Base-by-base conservation (phyloP, 2,888 invertebrate species). In the Drosophila mimetica region DNA sequence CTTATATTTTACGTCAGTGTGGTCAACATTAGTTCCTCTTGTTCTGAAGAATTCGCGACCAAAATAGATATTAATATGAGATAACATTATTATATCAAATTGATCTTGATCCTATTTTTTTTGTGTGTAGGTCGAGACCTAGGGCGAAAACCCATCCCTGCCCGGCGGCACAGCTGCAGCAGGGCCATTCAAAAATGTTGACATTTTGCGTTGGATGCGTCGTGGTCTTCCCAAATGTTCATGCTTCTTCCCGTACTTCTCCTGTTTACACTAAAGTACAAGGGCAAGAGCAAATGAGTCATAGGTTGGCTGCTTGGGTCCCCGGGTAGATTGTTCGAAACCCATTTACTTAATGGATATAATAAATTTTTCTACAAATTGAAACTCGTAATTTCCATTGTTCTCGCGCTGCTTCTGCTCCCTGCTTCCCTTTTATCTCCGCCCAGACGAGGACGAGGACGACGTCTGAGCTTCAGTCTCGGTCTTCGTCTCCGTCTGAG, bases 331-430 rank as follows among this genome's bases (percentile, higher is more conserved):
- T 82, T 85, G 85, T 84, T 84, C 73, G 85, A 89, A 89, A 89
- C 86, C 90, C 90, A 91, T 91, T 91, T 91, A 86, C 87, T 89
- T 91, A 91, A 91, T 91, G 91, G 91, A 89, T 89, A 90, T 90
- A 90, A 91, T 91, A 91, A 91, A 91, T 91, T 91, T 91, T 82
- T 84, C 83, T 88, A 89, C 85, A 91, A 91, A 91, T 91, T 91
- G 90, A 90, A 91, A 90, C 84, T 90, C 90, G 90, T 91, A 91
- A 90, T 88, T 90, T 90, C 89, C 82, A 85, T 82, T 79, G 87
- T 89, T 83, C 83, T 81, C 86, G 80, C 80, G 77, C 77, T 64
- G 37, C 44, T 39, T 30, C 39, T 47, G 25, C 39, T 57, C 18
- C 48, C 42, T 39, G 47, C 25, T 41, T 20, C 30, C 30, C 47